These are phyloP conservation scores for Denticeps clupeoides DNA, from an alignment of 2,797 vertebrate genomes.

Conservation along the genomic window DNA sequence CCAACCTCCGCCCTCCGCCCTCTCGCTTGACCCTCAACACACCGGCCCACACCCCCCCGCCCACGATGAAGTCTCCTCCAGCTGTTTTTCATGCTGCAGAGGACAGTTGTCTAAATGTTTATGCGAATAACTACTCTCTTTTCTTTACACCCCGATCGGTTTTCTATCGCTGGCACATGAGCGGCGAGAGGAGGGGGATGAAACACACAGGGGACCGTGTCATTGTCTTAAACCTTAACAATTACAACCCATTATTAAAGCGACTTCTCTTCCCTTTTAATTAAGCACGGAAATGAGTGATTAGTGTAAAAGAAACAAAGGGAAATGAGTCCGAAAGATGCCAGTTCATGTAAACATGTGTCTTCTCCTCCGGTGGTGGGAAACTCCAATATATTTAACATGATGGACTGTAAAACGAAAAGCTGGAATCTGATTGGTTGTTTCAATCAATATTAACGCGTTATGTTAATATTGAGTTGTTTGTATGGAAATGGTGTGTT, in stretches of 20 bases:
- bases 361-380: too few species aligned
- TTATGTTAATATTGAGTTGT: too few species aligned
- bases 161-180: constrained; percentile 39
- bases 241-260: too few species aligned
- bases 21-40: constrained; percentile 39
- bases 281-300: too few species aligned
- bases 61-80: constrained; percentile 59
- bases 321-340: constrained; percentile 44
- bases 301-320: too few species aligned
- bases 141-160: constrained; percentile 55
- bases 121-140: constrained; percentile 58
- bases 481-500: too few species aligned
- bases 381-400: too few species aligned
- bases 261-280: too few species aligned
- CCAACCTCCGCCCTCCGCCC: constrained; percentile 32
- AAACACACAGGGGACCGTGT: constrained; percentile 34
- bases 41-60: constrained; percentile 37
- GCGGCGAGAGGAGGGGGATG: too few species aligned
- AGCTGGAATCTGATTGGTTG: too few species aligned
- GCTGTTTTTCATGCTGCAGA: constrained; percentile 67
- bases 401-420: too few species aligned
- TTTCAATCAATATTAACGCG: too few species aligned
- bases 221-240: constrained; percentile 38
- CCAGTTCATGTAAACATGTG: constrained; percentile 56
- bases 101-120: constrained; percentile 74